Percentiles rank a stretch among this genome's conserved stretches.
Evolutionary conservation across 2,888 invertebrate species (phyloP).

Genomic region (Chironomus tentans): DNA sequence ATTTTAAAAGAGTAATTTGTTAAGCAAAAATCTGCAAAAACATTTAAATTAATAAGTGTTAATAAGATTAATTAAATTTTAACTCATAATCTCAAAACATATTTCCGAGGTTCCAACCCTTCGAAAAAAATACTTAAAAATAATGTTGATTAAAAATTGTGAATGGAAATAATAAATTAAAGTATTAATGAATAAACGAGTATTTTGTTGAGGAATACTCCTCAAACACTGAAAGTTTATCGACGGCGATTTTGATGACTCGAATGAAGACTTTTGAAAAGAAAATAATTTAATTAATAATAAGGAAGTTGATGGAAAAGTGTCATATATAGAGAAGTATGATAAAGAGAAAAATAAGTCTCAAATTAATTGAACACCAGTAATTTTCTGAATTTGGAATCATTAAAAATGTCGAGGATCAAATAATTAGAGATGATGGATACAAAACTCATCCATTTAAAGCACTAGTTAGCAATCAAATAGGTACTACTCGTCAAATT

Average conservation of each 20-base stretch:
- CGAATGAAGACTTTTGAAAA: neutral
- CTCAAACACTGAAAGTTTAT: neutral
- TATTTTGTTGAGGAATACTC: neutral
- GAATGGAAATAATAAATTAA: neutral
- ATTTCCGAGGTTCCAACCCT: too few relatives aligned
- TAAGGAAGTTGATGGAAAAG: neutral
- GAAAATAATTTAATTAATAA: neutral
- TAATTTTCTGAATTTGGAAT: conserved; percentile 55
- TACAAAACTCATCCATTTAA: conserved; percentile 88
- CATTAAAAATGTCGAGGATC: conserved; percentile 63
- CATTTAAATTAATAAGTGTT: too few relatives aligned
- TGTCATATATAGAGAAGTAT: conserved; percentile 13
- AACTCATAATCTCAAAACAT: too few relatives aligned
- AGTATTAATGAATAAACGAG: conserved; percentile 5
- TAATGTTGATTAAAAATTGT: too few relatives aligned
- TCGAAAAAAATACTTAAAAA: too few relatives aligned
- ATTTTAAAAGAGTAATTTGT: too few relatives aligned
- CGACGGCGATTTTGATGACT: neutral
- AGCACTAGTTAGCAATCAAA: conserved; percentile 74
- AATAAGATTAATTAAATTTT: too few relatives aligned
- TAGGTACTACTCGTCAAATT: conserved; percentile 67
- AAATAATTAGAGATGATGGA: conserved; percentile 66
- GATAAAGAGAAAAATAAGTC: conserved; percentile 27
- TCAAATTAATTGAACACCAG: conserved; percentile 35
- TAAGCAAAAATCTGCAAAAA: too few relatives aligned